Base-by-base conservation (phyloP, 2,113 vertebrate species). In the Bufo gargarizans region DNA sequence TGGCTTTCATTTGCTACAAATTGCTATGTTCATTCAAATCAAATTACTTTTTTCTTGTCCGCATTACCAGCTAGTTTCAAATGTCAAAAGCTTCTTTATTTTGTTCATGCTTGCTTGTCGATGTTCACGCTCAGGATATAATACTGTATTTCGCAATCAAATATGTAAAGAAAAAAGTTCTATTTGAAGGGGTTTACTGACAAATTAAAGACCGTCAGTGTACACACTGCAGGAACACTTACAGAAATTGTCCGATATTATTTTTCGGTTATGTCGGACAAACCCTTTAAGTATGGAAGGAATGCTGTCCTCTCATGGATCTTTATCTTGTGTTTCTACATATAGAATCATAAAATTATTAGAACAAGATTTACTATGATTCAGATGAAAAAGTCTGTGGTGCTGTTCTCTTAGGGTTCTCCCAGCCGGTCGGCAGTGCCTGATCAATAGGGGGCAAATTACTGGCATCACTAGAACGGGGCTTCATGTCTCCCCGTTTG, bases 1-100 rank as follows among this genome's bases (percentile, higher is more conserved):
- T 84, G 59, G 47, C n/a, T 86, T 86, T 86, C 76, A 78, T 78
- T 33, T 86, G 72, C 58, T 78, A 67, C 74, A 86, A 84, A 84
- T 71, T 22, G 19, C 81, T 83, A 65, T 86, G 71, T 67, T 67
- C n/a, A 78, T 78, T 74, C 43, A 79, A 77, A 86, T 78, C 55
- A 67, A 65, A 65, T 50, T 47, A 67, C 47, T 17, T 67, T 63
- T 33, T 78, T 78, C 47, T 43, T 53, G 59, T 78, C 69, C 53
- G 2, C 43, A 43, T 85, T 74, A 72, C 19, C 67, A 22, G n/a
- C 69, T 56, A 58, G 53, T 47, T 76, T 85, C 53, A 45, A n/a
- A 59, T 85, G 53, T n/a, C 53, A 65, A 11, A n/a, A 33, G 33
- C 33, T 33, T 20, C 19, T 43, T 49, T 50, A 67, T 22, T 84